Conservation (phyloP, 2,797 vertebrate species). For the Rachycentron canadum region DNA sequence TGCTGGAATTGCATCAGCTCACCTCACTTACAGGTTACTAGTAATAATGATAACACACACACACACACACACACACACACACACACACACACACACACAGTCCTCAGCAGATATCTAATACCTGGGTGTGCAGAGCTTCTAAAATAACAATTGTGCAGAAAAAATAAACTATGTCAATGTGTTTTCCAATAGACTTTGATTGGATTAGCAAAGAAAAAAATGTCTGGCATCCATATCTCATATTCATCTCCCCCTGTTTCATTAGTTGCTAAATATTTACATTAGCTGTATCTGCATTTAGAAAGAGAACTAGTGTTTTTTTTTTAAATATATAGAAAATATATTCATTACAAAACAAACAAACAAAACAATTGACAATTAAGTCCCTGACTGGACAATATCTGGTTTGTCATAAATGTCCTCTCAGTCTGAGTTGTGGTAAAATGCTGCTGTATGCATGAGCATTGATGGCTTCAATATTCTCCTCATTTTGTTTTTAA, state of each 20-base stretch:
- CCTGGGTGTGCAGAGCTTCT: neutral
- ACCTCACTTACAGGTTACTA: neutral
- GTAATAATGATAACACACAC: too few species aligned
- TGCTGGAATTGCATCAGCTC: too few species aligned
- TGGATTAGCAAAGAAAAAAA: neutral
- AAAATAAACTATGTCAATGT: neutral
- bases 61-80: too few species aligned
- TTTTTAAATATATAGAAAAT: constrained; percentile 25
- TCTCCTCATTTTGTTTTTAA: neutral
- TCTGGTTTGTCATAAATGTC: neutral
- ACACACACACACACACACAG: neutral
- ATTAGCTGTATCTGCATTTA: neutral
- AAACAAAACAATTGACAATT: neutral
- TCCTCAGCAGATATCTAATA: neutral
- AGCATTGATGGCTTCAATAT: neutral
- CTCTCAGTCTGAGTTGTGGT: neutral
- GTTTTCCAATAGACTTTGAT: neutral
- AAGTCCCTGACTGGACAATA: neutral
- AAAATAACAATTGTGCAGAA: neutral
- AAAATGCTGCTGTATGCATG: neutral
- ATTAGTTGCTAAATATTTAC: neutral
- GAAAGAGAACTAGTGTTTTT: neutral
- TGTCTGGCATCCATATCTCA: neutral
- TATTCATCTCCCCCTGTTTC: neutral
- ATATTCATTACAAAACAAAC: neutral